Base-by-base conservation (phyloP, 2,888 invertebrate species). In the Escarpia spicata region DNA sequence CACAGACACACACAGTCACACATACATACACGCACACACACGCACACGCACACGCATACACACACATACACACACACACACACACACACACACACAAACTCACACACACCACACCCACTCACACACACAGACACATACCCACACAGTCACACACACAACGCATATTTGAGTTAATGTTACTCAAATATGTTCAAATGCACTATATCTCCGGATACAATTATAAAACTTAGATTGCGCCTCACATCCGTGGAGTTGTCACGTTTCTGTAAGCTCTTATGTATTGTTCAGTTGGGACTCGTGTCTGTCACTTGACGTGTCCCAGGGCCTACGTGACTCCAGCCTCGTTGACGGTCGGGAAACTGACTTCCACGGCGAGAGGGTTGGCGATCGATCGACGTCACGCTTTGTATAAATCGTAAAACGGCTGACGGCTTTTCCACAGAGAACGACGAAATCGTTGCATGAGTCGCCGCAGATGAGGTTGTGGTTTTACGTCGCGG, bases 331-430 rank as follows among this genome's bases (percentile, higher is more conserved):
- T 75, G 75, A 75, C 75, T 19, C 75, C 26, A 75, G 75, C 19
- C 75, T 26, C n/a, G 75, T 75, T 75, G 75, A 75, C 75, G 6
- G 26, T 6, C 26, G 75, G 75, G 75, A 75, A n/a, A 52, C 26
- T 75, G 75, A 75, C n/a, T 75, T 75, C 75, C 19, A 75, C 75
- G 75, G 19, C 75, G n/a, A 75, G 75, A n/a, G 26, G 75, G n/a
- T 75, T 75, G 26, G 6, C 75, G 75, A 75, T 75, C 26, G 75
- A 75, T 75, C 75, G 75, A 75, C 75, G 75, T 75, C 75, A 75
- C 75, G 75, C 26, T 75, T 26, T 75, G 75, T 75, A 75, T 75
- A 75, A 75, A 75, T 75, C 75, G 75, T 75, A 75, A 75, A 75
- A 75, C 75, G 75, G 75, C 26, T n/a, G 75, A 26, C 19, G 75